Percentiles rank a stretch among this genome's conserved stretches.
These are phyloP conservation scores for Gallinago solitaria DNA, from an alignment of 2,797 vertebrate species.

Conservation along the genomic window DNA sequence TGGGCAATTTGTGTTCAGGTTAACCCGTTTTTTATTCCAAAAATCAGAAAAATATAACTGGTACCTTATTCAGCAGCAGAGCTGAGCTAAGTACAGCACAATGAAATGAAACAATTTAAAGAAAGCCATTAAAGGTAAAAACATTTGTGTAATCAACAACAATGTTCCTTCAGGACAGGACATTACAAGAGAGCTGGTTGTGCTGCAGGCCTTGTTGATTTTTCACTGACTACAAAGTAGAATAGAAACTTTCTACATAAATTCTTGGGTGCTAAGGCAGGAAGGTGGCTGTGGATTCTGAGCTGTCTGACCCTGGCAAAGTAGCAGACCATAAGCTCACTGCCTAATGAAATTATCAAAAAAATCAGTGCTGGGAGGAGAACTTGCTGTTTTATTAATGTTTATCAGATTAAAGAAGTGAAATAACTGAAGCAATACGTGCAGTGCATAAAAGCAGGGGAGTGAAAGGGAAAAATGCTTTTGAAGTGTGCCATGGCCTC, in stretches of 20 bases:
- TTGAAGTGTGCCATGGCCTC: background rate
- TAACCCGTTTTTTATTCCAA: background rate
- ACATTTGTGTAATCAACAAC: background rate
- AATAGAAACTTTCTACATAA: background rate
- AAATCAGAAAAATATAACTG: background rate
- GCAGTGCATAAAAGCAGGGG: slow-evolving; percentile 32
- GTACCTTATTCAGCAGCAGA: background rate
- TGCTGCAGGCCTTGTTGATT: background rate
- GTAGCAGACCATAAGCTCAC: background rate
- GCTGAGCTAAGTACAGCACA: background rate
- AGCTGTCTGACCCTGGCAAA: background rate
- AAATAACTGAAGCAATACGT: background rate
- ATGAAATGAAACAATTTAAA: background rate
- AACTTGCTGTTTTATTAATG: background rate
- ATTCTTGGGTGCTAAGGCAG: background rate
- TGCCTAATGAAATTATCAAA: background rate
- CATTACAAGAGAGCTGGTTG: background rate
- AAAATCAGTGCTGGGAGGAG: background rate
- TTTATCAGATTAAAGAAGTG: slow-evolving; percentile 17
- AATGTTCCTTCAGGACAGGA: background rate
- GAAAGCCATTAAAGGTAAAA: background rate
- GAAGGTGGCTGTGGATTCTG: background rate
- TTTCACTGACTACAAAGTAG: background rate
- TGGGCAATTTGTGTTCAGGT: background rate
- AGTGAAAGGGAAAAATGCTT: background rate